Percentiles rank a stretch among this genome's conserved stretches.
Conservation (phyloP, 2,888 invertebrate species). For the Nesidiocoris tenuis region DNA sequence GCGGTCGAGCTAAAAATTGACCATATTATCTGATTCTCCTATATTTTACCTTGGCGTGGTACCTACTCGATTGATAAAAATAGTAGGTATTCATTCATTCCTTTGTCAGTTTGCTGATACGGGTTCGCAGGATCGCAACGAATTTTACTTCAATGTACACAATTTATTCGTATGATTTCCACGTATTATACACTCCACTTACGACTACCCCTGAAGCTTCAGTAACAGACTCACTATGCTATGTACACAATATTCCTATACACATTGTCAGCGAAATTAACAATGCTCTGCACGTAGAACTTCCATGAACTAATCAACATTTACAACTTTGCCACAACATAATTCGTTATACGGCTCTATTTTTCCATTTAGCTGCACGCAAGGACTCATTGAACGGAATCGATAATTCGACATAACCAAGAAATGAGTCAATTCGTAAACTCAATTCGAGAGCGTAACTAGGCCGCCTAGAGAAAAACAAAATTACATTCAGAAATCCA, state of each 20-base stretch:
- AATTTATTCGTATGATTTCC: constrained; percentile 50
- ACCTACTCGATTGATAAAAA: no score
- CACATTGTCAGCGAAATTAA: constrained; percentile 45
- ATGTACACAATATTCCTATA: constrained; percentile 45
- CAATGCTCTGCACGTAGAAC: constrained; percentile 25
- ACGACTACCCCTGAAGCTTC: constrained; percentile 46
- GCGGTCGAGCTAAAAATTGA: no score
- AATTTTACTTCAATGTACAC: constrained; percentile 50
- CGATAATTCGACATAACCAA: neutral
- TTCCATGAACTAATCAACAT: constrained; percentile 23
- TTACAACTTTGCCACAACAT: constrained; percentile 9
- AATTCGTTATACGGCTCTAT: neutral
- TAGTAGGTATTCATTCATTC: no score
- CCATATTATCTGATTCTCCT: no score
- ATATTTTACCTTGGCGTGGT: no score
- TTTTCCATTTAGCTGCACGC: neutral
- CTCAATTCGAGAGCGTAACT: no score
- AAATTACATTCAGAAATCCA: neutral
- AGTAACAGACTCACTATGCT: constrained; percentile 45
- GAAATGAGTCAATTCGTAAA: no score
- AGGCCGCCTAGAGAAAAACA: neutral
- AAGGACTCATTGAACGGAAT: neutral
- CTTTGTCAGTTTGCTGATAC: no score
- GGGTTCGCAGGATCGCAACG: no score
- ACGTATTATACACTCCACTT: constrained; percentile 47